Evolutionary conservation across 37 sponge, comb jelly and placozoan species (phyloP).

Genomic region (Amphimedon queenslandica): DNA sequence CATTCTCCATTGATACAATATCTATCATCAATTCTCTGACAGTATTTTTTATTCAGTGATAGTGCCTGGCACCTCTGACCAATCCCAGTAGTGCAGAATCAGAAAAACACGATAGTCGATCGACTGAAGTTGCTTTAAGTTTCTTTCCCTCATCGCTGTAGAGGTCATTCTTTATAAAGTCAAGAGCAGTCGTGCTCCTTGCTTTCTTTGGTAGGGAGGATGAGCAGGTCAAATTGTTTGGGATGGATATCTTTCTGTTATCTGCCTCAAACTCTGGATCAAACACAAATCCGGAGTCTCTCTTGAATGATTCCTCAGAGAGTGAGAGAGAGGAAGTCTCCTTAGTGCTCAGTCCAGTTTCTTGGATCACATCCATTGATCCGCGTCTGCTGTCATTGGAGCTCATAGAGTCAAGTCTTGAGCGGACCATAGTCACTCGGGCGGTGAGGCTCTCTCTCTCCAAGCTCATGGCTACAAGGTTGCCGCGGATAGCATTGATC

Average conservation of each 20-base stretch:
- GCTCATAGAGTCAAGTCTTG: background rate
- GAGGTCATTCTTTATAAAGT: conserved; percentile 35
- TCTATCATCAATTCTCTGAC: no score
- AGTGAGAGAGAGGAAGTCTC: background rate
- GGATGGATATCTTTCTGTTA: conserved; percentile 9
- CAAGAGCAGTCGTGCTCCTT: conserved; percentile 13
- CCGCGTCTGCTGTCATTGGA: background rate
- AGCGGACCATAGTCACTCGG: background rate
- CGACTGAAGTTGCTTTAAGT: background rate
- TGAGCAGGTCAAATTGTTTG: conserved; percentile 15
- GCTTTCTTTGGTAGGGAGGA: conserved; percentile 4
- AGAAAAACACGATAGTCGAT: background rate
- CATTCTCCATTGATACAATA: no score
- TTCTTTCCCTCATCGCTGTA: background rate
- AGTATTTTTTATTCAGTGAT: no score
- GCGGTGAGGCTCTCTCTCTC: background rate
- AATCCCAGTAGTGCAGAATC: conserved; percentile 1
- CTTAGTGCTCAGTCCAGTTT: no score
- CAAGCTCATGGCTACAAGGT: background rate
- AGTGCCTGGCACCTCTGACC: no score
- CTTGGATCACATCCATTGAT: background rate
- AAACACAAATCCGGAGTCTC: conserved; percentile 1
- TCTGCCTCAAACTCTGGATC: background rate
- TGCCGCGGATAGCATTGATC: background rate
- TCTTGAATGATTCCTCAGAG: conserved; percentile 1